Evolutionary conservation across 2,888 invertebrate species (phyloP).

Genomic region (Mimas tiliae): DNA sequence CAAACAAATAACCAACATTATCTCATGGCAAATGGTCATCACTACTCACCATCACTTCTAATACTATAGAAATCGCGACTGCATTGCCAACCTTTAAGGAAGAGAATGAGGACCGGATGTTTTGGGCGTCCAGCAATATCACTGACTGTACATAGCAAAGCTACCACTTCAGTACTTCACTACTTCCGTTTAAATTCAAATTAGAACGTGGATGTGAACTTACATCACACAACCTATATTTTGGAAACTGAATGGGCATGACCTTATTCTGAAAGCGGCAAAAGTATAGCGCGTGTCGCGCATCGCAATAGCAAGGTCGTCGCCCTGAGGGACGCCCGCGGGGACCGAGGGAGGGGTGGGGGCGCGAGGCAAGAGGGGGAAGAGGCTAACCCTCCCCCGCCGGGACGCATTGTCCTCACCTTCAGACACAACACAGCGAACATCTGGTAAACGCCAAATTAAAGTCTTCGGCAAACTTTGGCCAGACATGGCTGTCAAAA

Average conservation of each 20-base stretch:
- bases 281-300: constrained; percentile 69
- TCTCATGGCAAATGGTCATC: too few relatives aligned
- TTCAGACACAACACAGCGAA: constrained; percentile 56
- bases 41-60: too few relatives aligned
- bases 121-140: too few relatives aligned
- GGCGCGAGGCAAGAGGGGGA: constrained; percentile 26
- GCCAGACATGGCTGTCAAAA: constrained; percentile 22
- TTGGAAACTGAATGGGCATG: constrained; percentile 59
- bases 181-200: constrained; percentile 3
- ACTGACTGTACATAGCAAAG: neutral
- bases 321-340: constrained; percentile 47
- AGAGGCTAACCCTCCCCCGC: neutral
- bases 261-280: constrained; percentile 73
- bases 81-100: too few relatives aligned
- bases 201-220: constrained; percentile 35
- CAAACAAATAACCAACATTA: too few relatives aligned
- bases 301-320: constrained; percentile 77
- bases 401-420: constrained; percentile 49
- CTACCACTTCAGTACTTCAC: neutral
- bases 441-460: constrained; percentile 28
- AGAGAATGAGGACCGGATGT: too few relatives aligned
- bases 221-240: constrained; percentile 45
- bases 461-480: constrained; percentile 19
- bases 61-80: too few relatives aligned
- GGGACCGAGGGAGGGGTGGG: constrained; percentile 25